phyloP scores from a whole-genome alignment of 2,113 vertebrate species.

The Lagopus leucura region DNA sequence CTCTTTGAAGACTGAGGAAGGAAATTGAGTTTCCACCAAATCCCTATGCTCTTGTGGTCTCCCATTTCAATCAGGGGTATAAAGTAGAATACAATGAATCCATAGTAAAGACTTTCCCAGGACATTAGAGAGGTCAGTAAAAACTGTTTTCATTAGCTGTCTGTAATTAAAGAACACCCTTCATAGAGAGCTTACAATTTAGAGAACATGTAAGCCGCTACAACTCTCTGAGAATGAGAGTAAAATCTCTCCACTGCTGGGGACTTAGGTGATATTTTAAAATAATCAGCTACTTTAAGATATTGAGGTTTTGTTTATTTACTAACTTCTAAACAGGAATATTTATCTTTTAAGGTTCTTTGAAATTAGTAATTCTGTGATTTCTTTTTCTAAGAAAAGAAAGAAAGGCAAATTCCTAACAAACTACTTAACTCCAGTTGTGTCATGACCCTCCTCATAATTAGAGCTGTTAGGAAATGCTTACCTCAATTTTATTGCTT shows the following conservation, averaged over 20 bases:
- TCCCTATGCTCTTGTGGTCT: conserved; percentile 61
- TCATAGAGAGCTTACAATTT: conserved; percentile 73
- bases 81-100: conserved; percentile 63
- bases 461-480: not conserved
- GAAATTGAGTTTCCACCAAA: conserved; percentile 59
- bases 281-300: not conserved
- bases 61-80: conserved; percentile 64
- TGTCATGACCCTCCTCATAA: not conserved
- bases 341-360: conserved; percentile 53
- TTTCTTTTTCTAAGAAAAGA: conserved; percentile 41
- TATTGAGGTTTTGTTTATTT: not conserved
- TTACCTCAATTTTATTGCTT: conserved; percentile 2
- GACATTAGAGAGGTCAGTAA: conserved; percentile 62
- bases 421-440: not conserved
- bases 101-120: conserved; percentile 64
- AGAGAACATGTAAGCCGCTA: conserved; percentile 56
- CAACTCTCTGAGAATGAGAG: conserved; percentile 45
- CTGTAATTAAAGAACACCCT: conserved; percentile 76
- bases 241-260: conserved; percentile 53
- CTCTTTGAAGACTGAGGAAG: conserved; percentile 48
- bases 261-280: conserved; percentile 17
- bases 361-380: conserved; percentile 47
- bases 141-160: conserved; percentile 71
- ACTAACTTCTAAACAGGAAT: not conserved
- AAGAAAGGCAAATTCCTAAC: not conserved